phyloP scores from a whole-genome alignment of 2,888 invertebrate species.

The Cerastoderma edule region DNA sequence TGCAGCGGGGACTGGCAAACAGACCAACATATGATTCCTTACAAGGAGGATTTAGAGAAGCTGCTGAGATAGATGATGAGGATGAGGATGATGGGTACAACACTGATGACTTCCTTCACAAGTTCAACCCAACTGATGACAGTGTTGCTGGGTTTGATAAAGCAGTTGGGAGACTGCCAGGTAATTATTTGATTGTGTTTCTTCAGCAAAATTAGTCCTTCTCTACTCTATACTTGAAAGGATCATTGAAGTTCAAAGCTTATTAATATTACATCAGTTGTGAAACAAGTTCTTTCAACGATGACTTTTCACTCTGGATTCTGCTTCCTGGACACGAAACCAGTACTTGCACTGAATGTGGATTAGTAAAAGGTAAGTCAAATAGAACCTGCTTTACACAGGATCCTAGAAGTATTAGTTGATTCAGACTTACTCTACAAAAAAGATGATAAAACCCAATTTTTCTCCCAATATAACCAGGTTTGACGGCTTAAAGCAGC shows the following conservation, averaged over 20 bases:
- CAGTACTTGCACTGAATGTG: no score
- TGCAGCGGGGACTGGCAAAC: background rate
- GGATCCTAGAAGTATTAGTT: no score
- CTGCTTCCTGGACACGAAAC: background rate
- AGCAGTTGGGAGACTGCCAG: conserved; percentile 21
- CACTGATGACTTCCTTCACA: background rate
- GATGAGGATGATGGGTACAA: background rate
- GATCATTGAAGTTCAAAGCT: background rate
- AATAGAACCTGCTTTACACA: no score
- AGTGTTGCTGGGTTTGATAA: background rate
- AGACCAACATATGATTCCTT: background rate
- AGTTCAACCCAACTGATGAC: background rate
- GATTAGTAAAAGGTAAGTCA: no score
- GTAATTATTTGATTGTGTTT: background rate
- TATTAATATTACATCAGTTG: background rate
- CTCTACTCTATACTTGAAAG: background rate
- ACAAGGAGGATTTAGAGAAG: background rate
- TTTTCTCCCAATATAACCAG: no score
- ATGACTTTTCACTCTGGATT: background rate
- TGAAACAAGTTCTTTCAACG: background rate
- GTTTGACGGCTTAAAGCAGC: no score
- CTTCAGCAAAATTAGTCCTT: background rate
- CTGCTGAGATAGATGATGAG: background rate
- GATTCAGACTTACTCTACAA: no score
- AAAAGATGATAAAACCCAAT: no score